These are phyloP conservation scores for Gephyroberyx darwinii DNA, from an alignment of 2,797 vertebrate species.

Conservation along the genomic window DNA sequence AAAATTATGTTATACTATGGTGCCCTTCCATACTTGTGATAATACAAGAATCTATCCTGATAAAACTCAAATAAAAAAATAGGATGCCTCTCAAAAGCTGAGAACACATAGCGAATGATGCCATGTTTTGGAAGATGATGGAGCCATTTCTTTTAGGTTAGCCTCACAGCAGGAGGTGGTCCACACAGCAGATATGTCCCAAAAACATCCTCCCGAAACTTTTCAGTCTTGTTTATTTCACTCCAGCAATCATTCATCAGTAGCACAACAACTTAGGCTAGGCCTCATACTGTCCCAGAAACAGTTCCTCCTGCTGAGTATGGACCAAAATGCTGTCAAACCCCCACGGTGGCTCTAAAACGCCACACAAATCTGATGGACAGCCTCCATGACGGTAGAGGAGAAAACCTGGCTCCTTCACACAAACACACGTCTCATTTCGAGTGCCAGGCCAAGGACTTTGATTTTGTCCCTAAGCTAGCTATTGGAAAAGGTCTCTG, in stretches of 20 bases:
- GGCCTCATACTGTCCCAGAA: not conserved
- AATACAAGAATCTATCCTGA: not conserved
- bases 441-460: not conserved
- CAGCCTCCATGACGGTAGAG: slow-evolving; percentile 1
- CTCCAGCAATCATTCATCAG: not conserved
- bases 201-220: not conserved
- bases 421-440: slow-evolving; percentile 34
- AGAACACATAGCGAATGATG: not conserved
- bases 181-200: not conserved
- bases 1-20: not conserved
- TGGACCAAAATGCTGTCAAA: slow-evolving; percentile 30
- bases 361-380: slow-evolving; percentile 25
- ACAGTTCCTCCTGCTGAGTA: not conserved
- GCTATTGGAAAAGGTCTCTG: slow-evolving; percentile 25
- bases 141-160: not conserved
- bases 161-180: not conserved
- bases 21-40: not conserved
- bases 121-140: not conserved
- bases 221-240: not conserved
- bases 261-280: not conserved
- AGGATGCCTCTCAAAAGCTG: not conserved
- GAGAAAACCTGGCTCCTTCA: slow-evolving; percentile 1
- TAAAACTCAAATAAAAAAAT: not conserved
- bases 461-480: not conserved
- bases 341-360: slow-evolving; percentile 8